Conservation (phyloP, 2,113 vertebrate species). For the Blennius ocellaris region DNA sequence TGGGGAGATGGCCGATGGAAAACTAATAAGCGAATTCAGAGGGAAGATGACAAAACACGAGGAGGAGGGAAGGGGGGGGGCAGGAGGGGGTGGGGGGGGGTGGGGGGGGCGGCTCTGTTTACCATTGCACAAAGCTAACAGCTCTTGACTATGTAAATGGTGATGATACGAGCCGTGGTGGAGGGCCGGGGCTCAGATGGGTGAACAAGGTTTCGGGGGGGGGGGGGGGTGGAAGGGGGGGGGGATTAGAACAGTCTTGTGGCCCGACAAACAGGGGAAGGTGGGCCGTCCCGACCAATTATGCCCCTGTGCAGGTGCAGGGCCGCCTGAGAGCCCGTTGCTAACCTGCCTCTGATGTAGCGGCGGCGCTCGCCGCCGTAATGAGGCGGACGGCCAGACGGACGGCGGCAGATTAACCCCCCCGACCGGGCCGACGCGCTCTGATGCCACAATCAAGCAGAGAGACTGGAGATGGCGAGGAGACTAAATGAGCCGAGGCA, state of each 20-base stretch:
- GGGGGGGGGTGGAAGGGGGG: too few species aligned
- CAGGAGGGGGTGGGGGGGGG: too few species aligned
- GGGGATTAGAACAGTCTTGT: constrained; percentile 81
- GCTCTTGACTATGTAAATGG: constrained; percentile 89
- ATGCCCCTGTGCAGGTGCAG: constrained; percentile 86
- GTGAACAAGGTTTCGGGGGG: constrained; percentile 75
- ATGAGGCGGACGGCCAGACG: constrained; percentile 59
- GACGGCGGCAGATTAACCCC: too few species aligned
- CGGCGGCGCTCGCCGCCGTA: constrained; percentile 82
- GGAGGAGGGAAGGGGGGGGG: too few species aligned
- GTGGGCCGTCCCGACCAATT: constrained; percentile 82
- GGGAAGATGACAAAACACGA: constrained; percentile 71
- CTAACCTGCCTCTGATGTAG: constrained; percentile 84
- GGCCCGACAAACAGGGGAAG: constrained; percentile 74
- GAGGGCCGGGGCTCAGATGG: constrained; percentile 84
- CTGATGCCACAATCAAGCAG: constrained; percentile 36
- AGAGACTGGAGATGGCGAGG: constrained; percentile 9
- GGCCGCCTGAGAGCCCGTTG: constrained; percentile 84
- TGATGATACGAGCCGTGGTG: constrained; percentile 83
- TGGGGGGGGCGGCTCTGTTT: constrained; percentile 80
- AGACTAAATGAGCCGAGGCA: constrained; percentile 28
- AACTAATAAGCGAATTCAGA: constrained; percentile 75
- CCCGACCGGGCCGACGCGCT: too few species aligned
- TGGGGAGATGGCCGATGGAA: constrained; percentile 63
- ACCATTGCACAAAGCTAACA: constrained; percentile 83